Evolutionary conservation across 2,113 vertebrate species (phyloP).

Genomic region (Ahaetulla prasina): DNA sequence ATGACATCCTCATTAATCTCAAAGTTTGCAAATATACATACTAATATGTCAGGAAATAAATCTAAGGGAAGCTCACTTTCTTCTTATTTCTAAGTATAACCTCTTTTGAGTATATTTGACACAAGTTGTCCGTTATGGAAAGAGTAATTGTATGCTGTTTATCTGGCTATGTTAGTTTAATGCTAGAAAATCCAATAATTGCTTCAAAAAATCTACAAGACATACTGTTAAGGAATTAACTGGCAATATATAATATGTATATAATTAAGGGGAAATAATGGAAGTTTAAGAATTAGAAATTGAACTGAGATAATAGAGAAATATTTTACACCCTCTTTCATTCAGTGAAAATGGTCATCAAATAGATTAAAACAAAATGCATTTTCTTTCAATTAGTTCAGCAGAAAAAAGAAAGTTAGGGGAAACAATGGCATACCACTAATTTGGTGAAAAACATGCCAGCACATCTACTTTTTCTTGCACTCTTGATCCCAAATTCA

Average conservation of each 20-base stretch:
- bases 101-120: not conserved
- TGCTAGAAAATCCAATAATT: not conserved
- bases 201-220: not conserved
- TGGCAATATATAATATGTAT: not conserved
- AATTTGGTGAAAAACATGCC: not conserved
- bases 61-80: not conserved
- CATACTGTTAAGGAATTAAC: not conserved
- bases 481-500: not conserved
- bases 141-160: not conserved
- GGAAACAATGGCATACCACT: not conserved
- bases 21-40: constrained; percentile 19
- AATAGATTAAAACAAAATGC: not conserved
- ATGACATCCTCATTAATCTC: constrained; percentile 27
- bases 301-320: not conserved
- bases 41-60: not conserved
- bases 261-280: not conserved
- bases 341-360: not conserved
- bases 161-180: not conserved
- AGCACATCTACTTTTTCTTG: not conserved
- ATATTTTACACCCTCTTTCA: not conserved
- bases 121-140: not conserved
- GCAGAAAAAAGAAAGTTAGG: not conserved
- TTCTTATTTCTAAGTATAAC: not conserved
- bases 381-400: not conserved
- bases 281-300: not conserved